These are phyloP conservation scores for Manis javanica DNA, from an alignment of 2,797 vertebrate genomes.

Conservation along the genomic window DNA sequence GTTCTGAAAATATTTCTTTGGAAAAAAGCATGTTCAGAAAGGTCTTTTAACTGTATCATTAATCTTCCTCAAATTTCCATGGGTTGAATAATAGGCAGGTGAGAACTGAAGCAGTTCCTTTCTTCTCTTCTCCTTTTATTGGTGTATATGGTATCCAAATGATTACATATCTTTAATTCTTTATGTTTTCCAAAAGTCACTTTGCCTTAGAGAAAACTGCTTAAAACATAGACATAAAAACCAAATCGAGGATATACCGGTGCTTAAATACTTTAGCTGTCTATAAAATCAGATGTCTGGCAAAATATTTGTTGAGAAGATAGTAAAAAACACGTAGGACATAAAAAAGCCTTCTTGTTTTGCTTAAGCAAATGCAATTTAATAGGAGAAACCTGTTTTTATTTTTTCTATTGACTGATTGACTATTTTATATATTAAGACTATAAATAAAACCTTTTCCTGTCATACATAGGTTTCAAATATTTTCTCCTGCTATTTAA, in stretches of 20 bases:
- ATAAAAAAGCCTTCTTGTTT: background rate
- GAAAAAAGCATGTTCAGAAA: background rate
- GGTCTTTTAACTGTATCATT: background rate
- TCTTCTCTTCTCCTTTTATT: background rate
- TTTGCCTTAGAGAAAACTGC: background rate
- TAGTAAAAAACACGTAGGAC: background rate
- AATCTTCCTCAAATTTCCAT: background rate
- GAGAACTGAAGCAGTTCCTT: background rate
- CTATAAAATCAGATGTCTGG: background rate
- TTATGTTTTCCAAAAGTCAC: background rate
- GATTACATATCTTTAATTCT: background rate
- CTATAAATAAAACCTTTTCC: constrained; percentile 2
- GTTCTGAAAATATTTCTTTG: background rate
- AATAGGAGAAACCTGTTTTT: background rate
- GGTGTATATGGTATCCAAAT: background rate
- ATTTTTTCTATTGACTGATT: background rate
- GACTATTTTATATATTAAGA: background rate
- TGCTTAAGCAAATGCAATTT: too few relatives aligned
- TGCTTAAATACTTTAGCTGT: background rate
- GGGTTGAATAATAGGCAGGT: background rate
- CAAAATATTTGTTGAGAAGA: background rate
- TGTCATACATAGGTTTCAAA: background rate
- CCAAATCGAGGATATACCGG: background rate
- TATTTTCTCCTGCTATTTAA: background rate
- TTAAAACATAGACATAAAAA: constrained; percentile 36